Conservation (phyloP, 23 tunicate genomes). For the Phallusia fumigata region DNA sequence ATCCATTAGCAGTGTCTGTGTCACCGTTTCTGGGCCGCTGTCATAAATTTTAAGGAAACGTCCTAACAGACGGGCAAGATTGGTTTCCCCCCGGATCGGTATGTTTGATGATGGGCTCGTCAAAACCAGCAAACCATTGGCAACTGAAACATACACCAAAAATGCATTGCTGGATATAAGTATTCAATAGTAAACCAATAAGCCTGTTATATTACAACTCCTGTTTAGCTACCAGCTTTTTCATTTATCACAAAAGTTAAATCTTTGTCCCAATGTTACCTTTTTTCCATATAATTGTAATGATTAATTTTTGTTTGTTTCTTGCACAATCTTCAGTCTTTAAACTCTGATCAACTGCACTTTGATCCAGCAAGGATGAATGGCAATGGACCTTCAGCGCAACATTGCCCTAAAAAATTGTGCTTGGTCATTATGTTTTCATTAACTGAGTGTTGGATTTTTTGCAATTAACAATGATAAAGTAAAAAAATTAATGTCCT, state of each 20-base stretch:
- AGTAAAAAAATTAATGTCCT: no score
- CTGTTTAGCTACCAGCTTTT: no score
- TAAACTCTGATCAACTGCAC: not conserved
- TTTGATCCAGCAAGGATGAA: not conserved
- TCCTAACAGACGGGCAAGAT: conserved; percentile 39
- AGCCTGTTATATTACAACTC: no score
- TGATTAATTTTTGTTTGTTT: conserved; percentile 1
- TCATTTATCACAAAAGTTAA: no score
- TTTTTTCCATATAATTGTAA: conserved; percentile 17
- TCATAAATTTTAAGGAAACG: conserved; percentile 27
- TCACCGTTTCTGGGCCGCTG: not conserved
- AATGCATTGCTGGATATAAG: no score
- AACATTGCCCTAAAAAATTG: not conserved
- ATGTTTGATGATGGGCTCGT: conserved; percentile 10
- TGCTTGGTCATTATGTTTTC: no score
- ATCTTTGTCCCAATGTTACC: not conserved
- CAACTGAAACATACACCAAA: conserved; percentile 12
- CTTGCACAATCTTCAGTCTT: conserved; percentile 1
- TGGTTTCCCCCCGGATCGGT: conserved; percentile 31
- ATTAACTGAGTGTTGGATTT: no score
- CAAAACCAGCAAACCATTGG: conserved; percentile 14
- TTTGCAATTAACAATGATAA: no score
- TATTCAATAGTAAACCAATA: no score
- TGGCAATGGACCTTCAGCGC: conserved; percentile 17
- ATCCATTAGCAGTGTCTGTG: conserved; percentile 5